These are phyloP conservation scores for Coreoperca whiteheadi DNA, from an alignment of 2,113 vertebrate species.

Conservation along the genomic window DNA sequence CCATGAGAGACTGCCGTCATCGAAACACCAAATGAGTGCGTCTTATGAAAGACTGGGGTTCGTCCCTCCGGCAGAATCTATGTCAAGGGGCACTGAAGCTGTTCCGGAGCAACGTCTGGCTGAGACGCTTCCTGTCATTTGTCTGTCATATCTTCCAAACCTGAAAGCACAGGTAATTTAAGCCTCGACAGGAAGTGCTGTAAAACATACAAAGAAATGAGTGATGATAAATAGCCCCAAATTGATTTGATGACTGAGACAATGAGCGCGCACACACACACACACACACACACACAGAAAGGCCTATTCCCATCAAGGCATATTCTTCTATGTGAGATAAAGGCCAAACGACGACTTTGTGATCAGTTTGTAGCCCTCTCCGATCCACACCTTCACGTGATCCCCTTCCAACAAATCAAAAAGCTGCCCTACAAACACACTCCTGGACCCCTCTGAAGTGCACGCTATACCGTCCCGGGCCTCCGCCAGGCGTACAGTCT, in stretches of 20 bases:
- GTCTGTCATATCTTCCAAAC: not conserved
- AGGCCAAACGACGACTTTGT: not conserved
- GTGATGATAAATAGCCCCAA: not conserved
- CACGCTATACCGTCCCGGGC: not conserved
- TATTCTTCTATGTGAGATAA: not conserved
- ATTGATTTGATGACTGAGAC: not conserved
- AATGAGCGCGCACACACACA: not conserved
- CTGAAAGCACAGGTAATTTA: not conserved
- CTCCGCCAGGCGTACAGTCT: fast-evolving
- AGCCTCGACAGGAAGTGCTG: not conserved
- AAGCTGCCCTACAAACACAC: conserved; percentile 21
- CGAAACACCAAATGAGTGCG: not conserved
- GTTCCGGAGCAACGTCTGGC: not conserved
- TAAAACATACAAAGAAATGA: not conserved
- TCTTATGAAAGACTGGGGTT: not conserved
- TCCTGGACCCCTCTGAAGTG: fast-evolving
- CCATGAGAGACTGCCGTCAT: not conserved
- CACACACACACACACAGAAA: too few relatives aligned
- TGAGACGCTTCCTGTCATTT: not conserved
- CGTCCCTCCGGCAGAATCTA: not conserved
- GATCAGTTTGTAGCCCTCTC: not conserved
- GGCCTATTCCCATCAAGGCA: not conserved
- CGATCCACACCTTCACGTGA: not conserved
- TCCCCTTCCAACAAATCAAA: not conserved
- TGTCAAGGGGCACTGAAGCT: not conserved